These are phyloP conservation scores for Xerus rutilus DNA, from an alignment of 2,797 vertebrate genomes.

Conservation along the genomic window DNA sequence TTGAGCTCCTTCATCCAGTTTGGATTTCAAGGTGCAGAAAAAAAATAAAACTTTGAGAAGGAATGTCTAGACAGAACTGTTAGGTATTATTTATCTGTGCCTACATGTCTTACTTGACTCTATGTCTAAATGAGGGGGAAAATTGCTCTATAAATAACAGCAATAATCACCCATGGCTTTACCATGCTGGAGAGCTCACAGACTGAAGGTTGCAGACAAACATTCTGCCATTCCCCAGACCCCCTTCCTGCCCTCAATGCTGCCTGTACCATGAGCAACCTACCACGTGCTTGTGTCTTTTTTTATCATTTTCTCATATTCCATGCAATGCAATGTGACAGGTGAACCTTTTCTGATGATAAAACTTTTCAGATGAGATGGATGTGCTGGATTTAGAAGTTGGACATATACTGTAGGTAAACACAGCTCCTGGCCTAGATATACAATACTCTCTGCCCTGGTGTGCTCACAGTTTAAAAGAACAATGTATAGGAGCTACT, in stretches of 20 bases:
- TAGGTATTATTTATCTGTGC: constrained; percentile 64
- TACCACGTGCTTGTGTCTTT: background rate
- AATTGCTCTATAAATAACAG: constrained; percentile 75
- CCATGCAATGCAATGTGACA: constrained; percentile 15
- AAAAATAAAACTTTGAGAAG: constrained; percentile 16
- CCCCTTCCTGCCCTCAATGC: background rate
- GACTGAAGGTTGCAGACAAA: background rate
- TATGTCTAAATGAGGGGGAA: constrained; percentile 65
- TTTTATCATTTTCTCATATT: constrained; percentile 57
- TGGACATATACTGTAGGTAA: background rate
- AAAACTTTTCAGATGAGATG: constrained; percentile 44
- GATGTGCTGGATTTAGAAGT: background rate
- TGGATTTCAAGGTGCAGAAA: constrained; percentile 7
- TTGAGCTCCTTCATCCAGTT: background rate
- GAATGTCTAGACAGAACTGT: constrained; percentile 42
- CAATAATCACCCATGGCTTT: constrained; percentile 55
- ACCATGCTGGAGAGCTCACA: constrained; percentile 26
- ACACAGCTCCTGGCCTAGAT: background rate
- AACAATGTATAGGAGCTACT: background rate
- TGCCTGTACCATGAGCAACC: background rate
- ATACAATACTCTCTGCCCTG: background rate
- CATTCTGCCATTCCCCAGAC: background rate
- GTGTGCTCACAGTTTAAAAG: background rate
- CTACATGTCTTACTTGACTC: constrained; percentile 36
- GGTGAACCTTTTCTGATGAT: background rate